phyloP scores from a whole-genome alignment of 37 sponge, comb jelly and placozoan species.

The Aphrocallistes beatrix region DNA sequence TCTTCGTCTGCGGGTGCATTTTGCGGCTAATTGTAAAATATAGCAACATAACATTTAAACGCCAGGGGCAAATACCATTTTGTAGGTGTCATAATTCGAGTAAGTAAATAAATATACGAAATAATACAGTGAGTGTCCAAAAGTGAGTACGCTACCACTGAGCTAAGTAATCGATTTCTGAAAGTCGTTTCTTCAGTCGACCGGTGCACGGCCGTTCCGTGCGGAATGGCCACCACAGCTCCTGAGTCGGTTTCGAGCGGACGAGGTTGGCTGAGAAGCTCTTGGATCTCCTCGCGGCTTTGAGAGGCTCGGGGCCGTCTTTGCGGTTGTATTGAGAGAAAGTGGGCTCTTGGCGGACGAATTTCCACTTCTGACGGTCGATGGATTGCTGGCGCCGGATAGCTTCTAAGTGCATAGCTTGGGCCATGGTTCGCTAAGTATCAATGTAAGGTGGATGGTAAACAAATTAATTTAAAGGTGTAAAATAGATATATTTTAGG shows the following conservation, averaged over 20 bases:
- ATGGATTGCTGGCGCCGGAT: neutral
- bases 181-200: neutral
- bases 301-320: neutral
- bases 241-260: neutral
- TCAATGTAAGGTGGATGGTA: neutral
- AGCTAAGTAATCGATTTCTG: neutral
- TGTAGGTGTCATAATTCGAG: neutral
- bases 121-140: neutral
- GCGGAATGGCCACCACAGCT: neutral
- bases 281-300: neutral
- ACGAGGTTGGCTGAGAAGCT: neutral
- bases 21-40: neutral
- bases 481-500: no score
- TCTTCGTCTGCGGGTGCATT: neutral
- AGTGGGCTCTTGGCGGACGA: neutral
- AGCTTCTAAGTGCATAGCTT: slow-evolving; percentile 1
- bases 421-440: neutral
- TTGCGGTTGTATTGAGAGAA: neutral
- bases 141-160: neutral
- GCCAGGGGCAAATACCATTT: no score
- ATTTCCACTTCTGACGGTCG: neutral
- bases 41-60: neutral
- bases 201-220: neutral
- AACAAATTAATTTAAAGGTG: neutral
- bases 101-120: neutral